Evolutionary conservation across 2,113 vertebrate species (phyloP).

Genomic region (Notiomystis cincta): DNA sequence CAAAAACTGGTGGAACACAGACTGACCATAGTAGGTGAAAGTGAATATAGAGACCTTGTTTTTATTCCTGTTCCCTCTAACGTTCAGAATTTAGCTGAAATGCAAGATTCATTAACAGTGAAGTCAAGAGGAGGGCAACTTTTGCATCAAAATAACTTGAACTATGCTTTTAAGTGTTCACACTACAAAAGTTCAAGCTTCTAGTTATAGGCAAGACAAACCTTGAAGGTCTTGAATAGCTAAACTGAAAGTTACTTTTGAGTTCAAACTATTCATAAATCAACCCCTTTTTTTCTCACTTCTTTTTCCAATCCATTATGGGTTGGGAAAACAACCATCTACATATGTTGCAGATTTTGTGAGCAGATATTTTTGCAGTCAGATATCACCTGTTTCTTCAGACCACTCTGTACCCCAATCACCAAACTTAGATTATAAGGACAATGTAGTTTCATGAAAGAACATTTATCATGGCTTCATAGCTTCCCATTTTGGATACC

Average conservation of each 20-base stretch:
- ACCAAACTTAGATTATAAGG: neutral
- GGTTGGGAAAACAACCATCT: neutral
- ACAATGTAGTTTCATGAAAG: neutral
- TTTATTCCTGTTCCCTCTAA: neutral
- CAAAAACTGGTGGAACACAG: neutral
- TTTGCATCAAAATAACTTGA: slow-evolving; percentile 4
- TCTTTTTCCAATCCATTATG: neutral
- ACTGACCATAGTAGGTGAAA: neutral
- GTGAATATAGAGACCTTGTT: neutral
- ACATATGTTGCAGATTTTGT: neutral
- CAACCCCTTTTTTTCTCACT: neutral
- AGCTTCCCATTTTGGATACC: neutral
- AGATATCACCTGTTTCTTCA: neutral
- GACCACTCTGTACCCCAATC: neutral
- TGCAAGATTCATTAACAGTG: neutral
- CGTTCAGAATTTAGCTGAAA: neutral
- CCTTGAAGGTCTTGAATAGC: neutral
- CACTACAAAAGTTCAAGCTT: neutral
- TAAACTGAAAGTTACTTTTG: neutral
- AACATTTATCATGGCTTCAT: neutral
- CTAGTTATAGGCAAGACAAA: neutral
- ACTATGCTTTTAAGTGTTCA: neutral
- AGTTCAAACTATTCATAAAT: neutral
- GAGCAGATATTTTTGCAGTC: neutral
- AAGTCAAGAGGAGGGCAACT: neutral